phyloP scores from a whole-genome alignment of 1,140 invertebrate species.

The Rhizoglyphus robini region DNA sequence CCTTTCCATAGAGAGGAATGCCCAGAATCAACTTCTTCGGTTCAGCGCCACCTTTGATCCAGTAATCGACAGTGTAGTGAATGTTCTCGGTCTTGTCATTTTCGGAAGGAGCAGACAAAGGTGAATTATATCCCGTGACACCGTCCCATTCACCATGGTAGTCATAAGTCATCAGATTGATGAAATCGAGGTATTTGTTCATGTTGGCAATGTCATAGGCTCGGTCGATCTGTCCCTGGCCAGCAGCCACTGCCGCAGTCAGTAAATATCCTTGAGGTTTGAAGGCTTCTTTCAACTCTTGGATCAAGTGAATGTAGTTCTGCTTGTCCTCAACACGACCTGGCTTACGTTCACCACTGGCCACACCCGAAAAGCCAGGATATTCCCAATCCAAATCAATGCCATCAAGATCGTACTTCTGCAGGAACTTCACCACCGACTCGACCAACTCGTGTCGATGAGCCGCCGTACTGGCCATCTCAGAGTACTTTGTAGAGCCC shows the following conservation, averaged over 20 bases:
- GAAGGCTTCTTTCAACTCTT: conserved; percentile 37
- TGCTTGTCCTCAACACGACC: conserved; percentile 32
- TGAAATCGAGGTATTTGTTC: conserved; percentile 53
- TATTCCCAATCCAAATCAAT: conserved; percentile 70
- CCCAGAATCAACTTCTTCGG: conserved; percentile 65
- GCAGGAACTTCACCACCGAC: conserved; percentile 69
- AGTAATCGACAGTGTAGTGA: conserved; percentile 56
- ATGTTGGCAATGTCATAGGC: conserved; percentile 61
- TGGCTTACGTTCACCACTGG: conserved; percentile 30
- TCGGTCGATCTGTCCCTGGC: conserved; percentile 38
- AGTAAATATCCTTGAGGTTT: conserved; percentile 33
- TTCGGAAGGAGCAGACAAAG: conserved; percentile 32
- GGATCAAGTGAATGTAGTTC: conserved; percentile 8
- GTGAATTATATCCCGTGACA: conserved; percentile 36
- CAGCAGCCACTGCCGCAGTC: conserved; percentile 43
- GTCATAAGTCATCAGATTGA: conserved; percentile 61
- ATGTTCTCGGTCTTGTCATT: conserved; percentile 43
- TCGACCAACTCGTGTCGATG: conserved; percentile 57
- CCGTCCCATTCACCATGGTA: conserved; percentile 73
- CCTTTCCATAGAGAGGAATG: conserved; percentile 50
- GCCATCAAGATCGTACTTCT: conserved; percentile 85
- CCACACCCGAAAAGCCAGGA: conserved; percentile 33
- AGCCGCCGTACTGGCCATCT: conserved; percentile 61
- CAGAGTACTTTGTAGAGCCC: conserved; percentile 58
- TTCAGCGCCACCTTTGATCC: conserved; percentile 66